Evolutionary conservation across 2,888 invertebrate species (phyloP).

Genomic region (Cerceris ruficornis): DNA sequence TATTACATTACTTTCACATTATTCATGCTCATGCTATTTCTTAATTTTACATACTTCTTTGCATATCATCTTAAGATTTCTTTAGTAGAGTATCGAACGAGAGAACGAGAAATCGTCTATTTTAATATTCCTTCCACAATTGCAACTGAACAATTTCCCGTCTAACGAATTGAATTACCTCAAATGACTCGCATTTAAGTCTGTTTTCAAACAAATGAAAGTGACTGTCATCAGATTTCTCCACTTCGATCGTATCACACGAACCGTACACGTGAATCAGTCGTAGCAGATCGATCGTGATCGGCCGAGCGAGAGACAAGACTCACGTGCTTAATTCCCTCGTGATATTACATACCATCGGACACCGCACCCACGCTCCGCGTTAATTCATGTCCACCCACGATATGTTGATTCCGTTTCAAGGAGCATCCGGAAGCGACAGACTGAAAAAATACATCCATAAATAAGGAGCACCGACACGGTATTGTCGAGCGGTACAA

Average conservation of each 20-base stretch:
- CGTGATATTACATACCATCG: constrained; percentile 27
- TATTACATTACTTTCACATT: too few species aligned
- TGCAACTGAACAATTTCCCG: too few species aligned
- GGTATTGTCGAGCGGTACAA: constrained; percentile 42
- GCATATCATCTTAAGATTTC: too few species aligned
- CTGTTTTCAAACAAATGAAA: too few species aligned
- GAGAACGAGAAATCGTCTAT: too few species aligned
- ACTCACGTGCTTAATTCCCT: constrained; percentile 14
- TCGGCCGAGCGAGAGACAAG: constrained; percentile 13
- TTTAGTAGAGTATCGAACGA: too few species aligned
- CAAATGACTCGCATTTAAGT: background rate
- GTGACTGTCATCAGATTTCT: constrained; percentile 6
- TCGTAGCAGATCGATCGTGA: constrained; percentile 28
- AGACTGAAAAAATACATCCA: constrained; percentile 4
- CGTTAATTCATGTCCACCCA: constrained; percentile 39
- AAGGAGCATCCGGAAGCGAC: constrained; percentile 34
- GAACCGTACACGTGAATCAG: too few species aligned
- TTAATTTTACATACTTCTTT: too few species aligned
- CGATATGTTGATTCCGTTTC: constrained; percentile 23
- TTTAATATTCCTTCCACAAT: too few species aligned
- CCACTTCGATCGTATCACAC: background rate
- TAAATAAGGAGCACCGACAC: constrained; percentile 15
- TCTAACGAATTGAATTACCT: too few species aligned
- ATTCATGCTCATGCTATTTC: too few species aligned
- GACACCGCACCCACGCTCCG: constrained; percentile 28